These are phyloP conservation scores for Novumbra hubbsi DNA, from an alignment of 2,797 vertebrate species.

Conservation along the genomic window DNA sequence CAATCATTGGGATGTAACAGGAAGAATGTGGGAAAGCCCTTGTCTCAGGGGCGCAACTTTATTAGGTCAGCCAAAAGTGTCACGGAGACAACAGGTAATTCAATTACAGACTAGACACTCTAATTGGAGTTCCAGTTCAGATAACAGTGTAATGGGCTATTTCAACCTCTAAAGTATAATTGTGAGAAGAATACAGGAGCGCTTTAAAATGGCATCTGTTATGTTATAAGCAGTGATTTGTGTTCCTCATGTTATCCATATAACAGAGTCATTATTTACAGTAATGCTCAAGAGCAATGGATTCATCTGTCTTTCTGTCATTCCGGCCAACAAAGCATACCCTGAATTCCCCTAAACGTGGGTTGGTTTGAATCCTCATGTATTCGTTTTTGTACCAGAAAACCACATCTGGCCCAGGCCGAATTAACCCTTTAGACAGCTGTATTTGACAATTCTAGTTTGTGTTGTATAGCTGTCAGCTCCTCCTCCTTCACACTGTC, in stretches of 20 bases:
- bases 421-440: not conserved
- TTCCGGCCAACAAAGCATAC: not conserved
- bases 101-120: slow-evolving; percentile 39
- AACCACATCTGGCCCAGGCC: not conserved
- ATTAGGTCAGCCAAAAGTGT: not conserved
- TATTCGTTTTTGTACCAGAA: not conserved
- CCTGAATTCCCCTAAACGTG: not conserved
- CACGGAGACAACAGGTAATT: not conserved
- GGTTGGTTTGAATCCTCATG: not conserved
- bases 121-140: slow-evolving; percentile 20
- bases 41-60: not conserved
- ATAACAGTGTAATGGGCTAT: not conserved
- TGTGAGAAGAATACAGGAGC: slow-evolving; percentile 1
- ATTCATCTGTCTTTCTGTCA: not conserved
- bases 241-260: not conserved
- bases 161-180: not conserved
- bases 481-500: not conserved
- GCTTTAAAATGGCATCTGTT: not conserved
- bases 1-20: not conserved
- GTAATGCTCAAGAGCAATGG: slow-evolving; percentile 13
- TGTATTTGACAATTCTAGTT: not conserved
- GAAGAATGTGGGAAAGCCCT: slow-evolving; percentile 7
- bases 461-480: not conserved
- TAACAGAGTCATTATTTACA: slow-evolving; percentile 13
- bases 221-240: not conserved